A percentile compares a stretch with the other conserved stretches of the same genome.
Conservation (phyloP, 2,113 vertebrate genomes). For the Hippocampus mohnikei region DNA sequence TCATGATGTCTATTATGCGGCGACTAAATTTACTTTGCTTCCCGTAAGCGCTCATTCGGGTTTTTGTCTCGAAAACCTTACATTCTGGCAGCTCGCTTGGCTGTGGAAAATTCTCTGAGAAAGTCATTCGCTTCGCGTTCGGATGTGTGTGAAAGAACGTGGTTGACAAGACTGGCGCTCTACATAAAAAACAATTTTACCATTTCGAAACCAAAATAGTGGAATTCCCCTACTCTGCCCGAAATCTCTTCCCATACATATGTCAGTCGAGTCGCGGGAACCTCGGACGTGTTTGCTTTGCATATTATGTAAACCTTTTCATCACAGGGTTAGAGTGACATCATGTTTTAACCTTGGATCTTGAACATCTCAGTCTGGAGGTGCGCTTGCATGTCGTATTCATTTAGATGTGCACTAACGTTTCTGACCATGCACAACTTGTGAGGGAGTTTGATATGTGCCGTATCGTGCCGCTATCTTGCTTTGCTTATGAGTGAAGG, state of each 20-base stretch:
- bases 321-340: background rate
- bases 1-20: conserved; percentile 5
- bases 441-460: background rate
- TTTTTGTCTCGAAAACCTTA: conserved; percentile 17
- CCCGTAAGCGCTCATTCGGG: conserved; percentile 4
- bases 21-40: conserved; percentile 9
- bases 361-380: background rate
- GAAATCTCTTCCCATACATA: background rate
- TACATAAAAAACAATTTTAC: background rate
- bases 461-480: background rate
- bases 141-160: background rate
- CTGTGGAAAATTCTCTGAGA: background rate
- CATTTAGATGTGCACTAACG: background rate
- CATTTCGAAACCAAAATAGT: conserved; percentile 1
- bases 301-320: background rate
- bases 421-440: background rate
- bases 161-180: background rate
- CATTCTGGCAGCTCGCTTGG: conserved; percentile 14
- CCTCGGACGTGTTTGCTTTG: background rate
- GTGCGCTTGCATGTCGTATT: background rate
- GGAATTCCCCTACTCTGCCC: background rate
- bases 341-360: background rate
- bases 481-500: background rate
- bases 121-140: background rate
- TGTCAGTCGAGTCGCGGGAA: background rate